Percentiles rank a stretch among this genome's conserved stretches.
Evolutionary conservation across 2,888 invertebrate species (phyloP).

Genomic region (Pristionchus arcanus): DNA sequence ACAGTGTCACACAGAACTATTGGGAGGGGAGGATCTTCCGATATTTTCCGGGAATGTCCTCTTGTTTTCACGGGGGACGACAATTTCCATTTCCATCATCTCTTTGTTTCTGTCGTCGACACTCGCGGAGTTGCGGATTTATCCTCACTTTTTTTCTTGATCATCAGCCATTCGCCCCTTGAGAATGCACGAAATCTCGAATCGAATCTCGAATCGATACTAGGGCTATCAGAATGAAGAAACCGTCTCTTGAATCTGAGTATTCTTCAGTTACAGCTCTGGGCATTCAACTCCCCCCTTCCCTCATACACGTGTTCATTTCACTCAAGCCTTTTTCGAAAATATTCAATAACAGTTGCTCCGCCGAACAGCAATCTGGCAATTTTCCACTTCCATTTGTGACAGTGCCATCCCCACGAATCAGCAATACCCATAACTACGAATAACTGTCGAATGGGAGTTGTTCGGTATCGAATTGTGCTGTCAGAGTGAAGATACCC

Average conservation of each 20-base stretch:
- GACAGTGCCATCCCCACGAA: neutral
- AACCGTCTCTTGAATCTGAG: no score
- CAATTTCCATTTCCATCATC: slow-evolving; percentile 32
- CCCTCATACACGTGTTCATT: no score
- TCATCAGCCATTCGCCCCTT: no score
- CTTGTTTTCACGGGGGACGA: neutral
- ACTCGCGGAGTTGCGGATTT: neutral
- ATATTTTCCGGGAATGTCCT: slow-evolving; percentile 47
- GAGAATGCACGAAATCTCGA: no score
- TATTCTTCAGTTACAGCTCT: no score
- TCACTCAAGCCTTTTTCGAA: neutral
- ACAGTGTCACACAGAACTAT: slow-evolving; percentile 5
- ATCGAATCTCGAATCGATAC: no score
- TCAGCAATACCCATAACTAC: neutral
- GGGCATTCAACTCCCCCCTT: no score
- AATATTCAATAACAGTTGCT: neutral
- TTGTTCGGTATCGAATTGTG: neutral
- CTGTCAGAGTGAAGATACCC: no score
- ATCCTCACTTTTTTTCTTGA: neutral
- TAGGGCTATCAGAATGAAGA: no score
- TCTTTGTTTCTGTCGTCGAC: slow-evolving; percentile 11
- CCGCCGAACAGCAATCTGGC: neutral
- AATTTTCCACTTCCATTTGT: neutral
- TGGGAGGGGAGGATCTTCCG: slow-evolving; percentile 11
- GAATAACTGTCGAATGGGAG: neutral